Evolutionary conservation across 1,140 invertebrate genomes (phyloP).

Genomic region (Euura lappo): DNA sequence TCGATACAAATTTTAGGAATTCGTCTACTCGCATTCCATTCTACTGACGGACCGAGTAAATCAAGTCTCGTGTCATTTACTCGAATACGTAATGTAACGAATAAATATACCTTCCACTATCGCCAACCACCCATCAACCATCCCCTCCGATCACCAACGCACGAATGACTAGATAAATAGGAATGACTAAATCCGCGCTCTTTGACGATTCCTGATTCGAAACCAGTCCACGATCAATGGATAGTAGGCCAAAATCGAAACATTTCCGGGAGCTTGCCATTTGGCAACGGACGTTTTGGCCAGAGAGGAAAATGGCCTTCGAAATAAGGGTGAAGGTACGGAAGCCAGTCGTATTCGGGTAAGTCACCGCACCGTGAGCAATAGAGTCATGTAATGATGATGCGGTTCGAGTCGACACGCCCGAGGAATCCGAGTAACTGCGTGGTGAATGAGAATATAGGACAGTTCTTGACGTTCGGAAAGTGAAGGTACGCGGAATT

Average conservation of each 20-base stretch:
- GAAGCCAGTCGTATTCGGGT: too few species aligned
- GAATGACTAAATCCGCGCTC: neutral
- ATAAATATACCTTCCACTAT: conserved; percentile 52
- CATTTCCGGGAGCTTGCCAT: too few species aligned
- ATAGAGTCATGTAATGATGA: neutral
- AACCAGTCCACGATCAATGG: too few species aligned
- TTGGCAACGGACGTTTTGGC: too few species aligned
- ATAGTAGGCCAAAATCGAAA: too few species aligned
- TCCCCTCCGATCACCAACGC: neutral
- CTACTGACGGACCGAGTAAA: conserved; percentile 49
- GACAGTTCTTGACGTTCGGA: neutral
- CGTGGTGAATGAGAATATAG: neutral
- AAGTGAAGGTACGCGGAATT: conserved; percentile 5
- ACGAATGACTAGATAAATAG: neutral
- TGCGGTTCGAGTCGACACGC: neutral
- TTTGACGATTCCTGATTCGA: too few species aligned
- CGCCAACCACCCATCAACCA: conserved; percentile 28
- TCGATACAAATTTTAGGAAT: conserved; percentile 12
- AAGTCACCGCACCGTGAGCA: too few species aligned
- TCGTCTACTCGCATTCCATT: conserved; percentile 52
- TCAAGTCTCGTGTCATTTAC: conserved; percentile 59
- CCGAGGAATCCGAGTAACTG: neutral
- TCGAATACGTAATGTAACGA: conserved; percentile 56
- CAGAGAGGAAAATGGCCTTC: too few species aligned
- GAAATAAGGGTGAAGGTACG: too few species aligned